Evolutionary conservation across 2,888 invertebrate species (phyloP), one percentile per base, ranked within the genome.

Genomic region (Periphyllus acericola): DNA sequence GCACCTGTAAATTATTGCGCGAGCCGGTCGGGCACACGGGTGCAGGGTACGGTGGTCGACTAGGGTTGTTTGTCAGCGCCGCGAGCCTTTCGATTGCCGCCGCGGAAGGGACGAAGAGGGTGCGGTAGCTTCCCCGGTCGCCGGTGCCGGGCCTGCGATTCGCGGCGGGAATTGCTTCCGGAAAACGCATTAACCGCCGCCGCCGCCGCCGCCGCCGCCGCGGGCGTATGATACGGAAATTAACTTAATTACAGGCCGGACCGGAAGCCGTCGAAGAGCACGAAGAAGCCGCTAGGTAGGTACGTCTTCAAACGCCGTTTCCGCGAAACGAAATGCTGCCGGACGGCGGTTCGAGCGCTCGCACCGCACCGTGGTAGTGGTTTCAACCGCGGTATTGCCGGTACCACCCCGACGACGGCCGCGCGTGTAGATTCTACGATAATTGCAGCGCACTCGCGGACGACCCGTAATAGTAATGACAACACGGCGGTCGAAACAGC

Each of bases 81-180:
- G 11, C 46, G 40, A 68, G 81, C 36, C 68, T 68, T 81, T 11
- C 29, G 81, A 68, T 68, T 40, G 19, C 29, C 29, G 19, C 29
- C 29, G 29, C 66, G 80, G n/a, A 25, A 34, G 32, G 60, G 79
- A 55, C 21, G 46, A 5, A 11, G 55, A 55, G 55, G 36, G n/a
- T n/a, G n/a, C n/a, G n/a, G n/a, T n/a, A n/a, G n/a, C n/a, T 6
- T 76, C 52, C 52, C 46, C 32, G 32, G 25, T 52, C 36, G 36
- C 21, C 55, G 34, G 60, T 36, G 0, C 34, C 36, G 66, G 19
- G 4, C 17, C 21, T 40, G 9, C 60, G 80, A 66, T 80, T 36
- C 80, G 60, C 32, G 36, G 60, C 32, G 36, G 29, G n/a, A 66
- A 80, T 80, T 25, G 66, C 80, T 80, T 34, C 80, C 80, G 36